Evolutionary conservation across 1,140 invertebrate species (phyloP).

Genomic region (Dendroctonus valens): DNA sequence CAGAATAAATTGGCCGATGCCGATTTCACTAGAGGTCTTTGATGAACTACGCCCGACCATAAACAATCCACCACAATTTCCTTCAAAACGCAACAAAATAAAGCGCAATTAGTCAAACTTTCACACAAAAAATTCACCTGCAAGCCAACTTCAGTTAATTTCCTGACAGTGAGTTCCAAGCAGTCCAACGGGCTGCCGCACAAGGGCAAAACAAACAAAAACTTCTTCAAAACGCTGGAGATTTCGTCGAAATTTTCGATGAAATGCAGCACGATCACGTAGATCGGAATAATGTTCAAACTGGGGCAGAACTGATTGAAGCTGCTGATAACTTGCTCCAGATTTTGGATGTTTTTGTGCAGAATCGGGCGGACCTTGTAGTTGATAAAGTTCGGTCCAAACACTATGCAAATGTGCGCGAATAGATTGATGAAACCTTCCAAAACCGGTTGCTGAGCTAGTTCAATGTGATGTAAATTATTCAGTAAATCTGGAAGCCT

Average conservation of each 20-base stretch:
- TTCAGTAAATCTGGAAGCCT: constrained; percentile 53
- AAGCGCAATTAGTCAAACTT: constrained; percentile 2
- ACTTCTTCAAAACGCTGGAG: constrained; percentile 54
- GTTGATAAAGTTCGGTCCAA: constrained; percentile 54
- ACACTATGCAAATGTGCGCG: constrained; percentile 53
- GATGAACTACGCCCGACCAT: constrained; percentile 71
- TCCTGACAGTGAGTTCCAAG: constrained; percentile 55
- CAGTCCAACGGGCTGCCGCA: constrained; percentile 56
- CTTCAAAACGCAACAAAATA: constrained; percentile 4
- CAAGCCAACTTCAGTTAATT: constrained; percentile 50
- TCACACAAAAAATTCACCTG: constrained; percentile 42
- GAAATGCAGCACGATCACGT: constrained; percentile 53
- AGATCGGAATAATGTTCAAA: constrained; percentile 58
- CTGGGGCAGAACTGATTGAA: constrained; percentile 51
- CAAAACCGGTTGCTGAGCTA: constrained; percentile 45
- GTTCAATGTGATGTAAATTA: constrained; percentile 47
- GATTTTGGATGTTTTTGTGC: constrained; percentile 51
- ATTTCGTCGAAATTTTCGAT: constrained; percentile 52
- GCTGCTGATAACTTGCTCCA: constrained; percentile 49
- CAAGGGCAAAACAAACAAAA: constrained; percentile 56
- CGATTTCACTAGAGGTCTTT: constrained; percentile 59
- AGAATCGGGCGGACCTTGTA: constrained; percentile 56
- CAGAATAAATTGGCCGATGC: constrained; percentile 63
- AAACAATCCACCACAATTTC: constrained; percentile 60
- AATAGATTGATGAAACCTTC: constrained; percentile 52